These are phyloP conservation scores for Contarinia nasturtii DNA, from an alignment of 1,140 invertebrate genomes.

Conservation along the genomic window DNA sequence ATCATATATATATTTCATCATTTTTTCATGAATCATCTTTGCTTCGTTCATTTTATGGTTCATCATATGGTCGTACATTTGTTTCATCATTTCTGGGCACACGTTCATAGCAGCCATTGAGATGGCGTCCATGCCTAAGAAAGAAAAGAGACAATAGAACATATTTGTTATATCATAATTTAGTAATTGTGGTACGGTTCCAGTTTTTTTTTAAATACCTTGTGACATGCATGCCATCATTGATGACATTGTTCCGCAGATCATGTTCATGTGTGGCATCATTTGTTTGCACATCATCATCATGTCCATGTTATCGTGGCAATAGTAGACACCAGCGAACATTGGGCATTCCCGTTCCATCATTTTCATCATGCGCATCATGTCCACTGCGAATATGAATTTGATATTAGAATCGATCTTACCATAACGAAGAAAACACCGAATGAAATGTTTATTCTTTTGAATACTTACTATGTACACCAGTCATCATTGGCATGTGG, in stretches of 20 bases:
- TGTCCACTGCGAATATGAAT: no score
- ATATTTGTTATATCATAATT: no score
- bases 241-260: slow-evolving; percentile 41
- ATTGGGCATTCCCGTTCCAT: no score
- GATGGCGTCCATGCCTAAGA: slow-evolving; percentile 42
- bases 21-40: slow-evolving; percentile 23
- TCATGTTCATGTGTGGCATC: slow-evolving; percentile 60
- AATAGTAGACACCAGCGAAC: slow-evolving; percentile 41
- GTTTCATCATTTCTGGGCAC: slow-evolving; percentile 24
- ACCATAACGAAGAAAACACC: no score
- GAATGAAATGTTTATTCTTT: no score
- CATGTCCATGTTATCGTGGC: slow-evolving; percentile 40
- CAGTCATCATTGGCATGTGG: slow-evolving; percentile 50
- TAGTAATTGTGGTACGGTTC: no score
- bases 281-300: slow-evolving; percentile 38
- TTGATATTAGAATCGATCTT: no score
- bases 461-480: slow-evolving; percentile 47
- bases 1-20: slow-evolving; percentile 19
- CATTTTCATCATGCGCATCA: no score
- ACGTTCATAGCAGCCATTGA: slow-evolving; percentile 46
- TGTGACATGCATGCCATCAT: slow-evolving; percentile 33
- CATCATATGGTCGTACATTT: slow-evolving; percentile 23
- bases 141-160: slow-evolving; percentile 40
- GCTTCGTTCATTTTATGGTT: slow-evolving; percentile 19
- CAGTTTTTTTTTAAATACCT: no score